Evolutionary conservation across 2,797 vertebrate genomes (phyloP), one percentile per base, ranked within the genome.

Genomic region (Enteromius anoplus): DNA sequence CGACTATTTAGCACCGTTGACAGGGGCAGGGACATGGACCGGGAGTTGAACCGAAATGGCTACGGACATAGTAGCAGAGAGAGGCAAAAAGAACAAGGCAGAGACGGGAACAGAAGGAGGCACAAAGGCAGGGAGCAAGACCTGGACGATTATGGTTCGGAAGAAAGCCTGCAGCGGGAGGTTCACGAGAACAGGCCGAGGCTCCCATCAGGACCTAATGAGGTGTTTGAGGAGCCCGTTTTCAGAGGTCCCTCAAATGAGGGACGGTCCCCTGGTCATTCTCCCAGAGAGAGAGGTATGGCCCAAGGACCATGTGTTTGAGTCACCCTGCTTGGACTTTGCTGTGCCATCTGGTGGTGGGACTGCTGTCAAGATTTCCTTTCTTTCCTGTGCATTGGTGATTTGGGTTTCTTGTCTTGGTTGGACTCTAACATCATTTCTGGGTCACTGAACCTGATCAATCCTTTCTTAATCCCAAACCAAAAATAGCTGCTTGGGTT

Each of bases 331-430:
- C 51, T 86, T 82, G 75, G 42, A 51, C 53, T 85, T 73, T 68
- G 40, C 34, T 58, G 66, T 75, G 62, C 75, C 78, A 77, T 84
- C 81, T 85, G 94, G 93, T 95, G 92, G 89, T 89, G 93, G 93
- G 90, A 76, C 51, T 85, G 75, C 83, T 82, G 80, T 62, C 80
- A 86, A 84, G 83, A 60, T 80, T 64, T 71, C 34, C n/a, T 45
- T 64, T 34, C 34, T 40, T 51, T 34, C 37, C 45, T 8, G 3
- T 78, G 7, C 65, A 17, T 21, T 64, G 29, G 60, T 80, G n/a
- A 19, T 47, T 77, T 65, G 62, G 19, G 45, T 34, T 81, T 68
- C 11, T 47, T 62, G 58, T 60, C 58, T 26, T 14, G 14, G 23
- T 62, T 62, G 4, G 23, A 62, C 11, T 60, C n/a, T 60, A 9